Conservation (phyloP, 1,140 invertebrate species). For the Dreissena polymorpha region DNA sequence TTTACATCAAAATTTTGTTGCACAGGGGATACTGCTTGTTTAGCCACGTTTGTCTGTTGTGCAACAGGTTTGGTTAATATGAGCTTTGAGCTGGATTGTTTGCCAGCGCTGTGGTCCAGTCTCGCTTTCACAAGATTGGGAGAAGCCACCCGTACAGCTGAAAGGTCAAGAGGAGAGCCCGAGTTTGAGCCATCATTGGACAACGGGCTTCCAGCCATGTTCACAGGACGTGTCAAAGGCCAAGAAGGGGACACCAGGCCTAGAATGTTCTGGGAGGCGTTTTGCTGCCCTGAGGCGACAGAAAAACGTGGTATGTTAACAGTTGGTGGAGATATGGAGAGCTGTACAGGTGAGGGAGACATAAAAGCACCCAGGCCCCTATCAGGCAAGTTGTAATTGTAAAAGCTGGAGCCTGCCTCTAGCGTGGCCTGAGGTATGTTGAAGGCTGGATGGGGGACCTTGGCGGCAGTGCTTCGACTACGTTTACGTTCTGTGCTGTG, state of each 20-base stretch:
- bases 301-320: conserved; percentile 46
- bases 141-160: conserved; percentile 33
- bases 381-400: conserved; percentile 75
- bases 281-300: conserved; percentile 22
- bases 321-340: conserved; percentile 45
- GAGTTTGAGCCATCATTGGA: conserved; percentile 41
- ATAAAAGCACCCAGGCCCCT: conserved; percentile 66
- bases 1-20: not conserved
- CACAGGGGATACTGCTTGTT: conserved; percentile 15
- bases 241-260: conserved; percentile 57
- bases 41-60: not conserved
- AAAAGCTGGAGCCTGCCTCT: conserved; percentile 59
- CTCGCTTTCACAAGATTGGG: conserved; percentile 54
- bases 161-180: conserved; percentile 71
- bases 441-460: conserved; percentile 50
- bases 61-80: not conserved
- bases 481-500: conserved; percentile 27
- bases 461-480: not conserved
- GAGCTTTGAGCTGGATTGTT: not conserved
- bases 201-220: conserved; percentile 17
- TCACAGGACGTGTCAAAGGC: not conserved
- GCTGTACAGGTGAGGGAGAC: not conserved
- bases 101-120: conserved; percentile 12
- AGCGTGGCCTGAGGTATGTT: conserved; percentile 50
- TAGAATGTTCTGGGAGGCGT: conserved; percentile 27